These are phyloP conservation scores for Laupala kohalensis DNA, from an alignment of 1,140 invertebrate genomes.

Conservation along the genomic window DNA sequence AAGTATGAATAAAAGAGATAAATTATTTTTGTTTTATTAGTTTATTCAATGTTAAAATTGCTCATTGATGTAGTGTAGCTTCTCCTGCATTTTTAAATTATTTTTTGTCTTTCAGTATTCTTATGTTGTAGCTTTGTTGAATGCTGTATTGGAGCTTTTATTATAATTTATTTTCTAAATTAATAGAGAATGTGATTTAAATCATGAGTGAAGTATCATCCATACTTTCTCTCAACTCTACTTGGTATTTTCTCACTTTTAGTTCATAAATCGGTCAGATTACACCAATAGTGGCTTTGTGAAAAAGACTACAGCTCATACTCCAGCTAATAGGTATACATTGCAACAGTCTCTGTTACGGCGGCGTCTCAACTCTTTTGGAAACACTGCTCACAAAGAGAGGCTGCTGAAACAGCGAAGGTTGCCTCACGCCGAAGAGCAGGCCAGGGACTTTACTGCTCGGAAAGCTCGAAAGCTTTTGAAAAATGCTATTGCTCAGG, in stretches of 20 bases:
- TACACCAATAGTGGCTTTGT: constrained; percentile 41
- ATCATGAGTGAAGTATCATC: neutral
- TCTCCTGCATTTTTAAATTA: too few species aligned
- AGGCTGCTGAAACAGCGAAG: constrained; percentile 3
- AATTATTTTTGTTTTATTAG: too few species aligned
- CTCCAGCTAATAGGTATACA: constrained; percentile 20
- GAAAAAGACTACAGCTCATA: constrained; percentile 44
- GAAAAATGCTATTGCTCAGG: constrained; percentile 36
- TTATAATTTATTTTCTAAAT: constrained; percentile 1
- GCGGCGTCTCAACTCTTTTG: neutral
- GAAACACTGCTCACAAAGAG: constrained; percentile 1
- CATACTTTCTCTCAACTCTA: neutral
- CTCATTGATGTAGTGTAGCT: too few species aligned
- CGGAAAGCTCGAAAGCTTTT: constrained; percentile 35
- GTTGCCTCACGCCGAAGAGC: neutral
- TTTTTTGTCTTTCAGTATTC: too few species aligned
- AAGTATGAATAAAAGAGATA: too few species aligned
- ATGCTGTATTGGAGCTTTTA: too few species aligned
- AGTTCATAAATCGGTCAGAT: constrained; percentile 24
- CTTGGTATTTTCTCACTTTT: neutral
- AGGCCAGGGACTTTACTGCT: constrained; percentile 9
- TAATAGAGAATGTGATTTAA: neutral
- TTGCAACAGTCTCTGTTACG: constrained; percentile 7
- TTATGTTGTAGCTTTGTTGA: too few species aligned
- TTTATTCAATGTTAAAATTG: too few species aligned